Evolutionary conservation across 2,888 invertebrate genomes (phyloP).

Genomic region (Chrysodeixis includens): DNA sequence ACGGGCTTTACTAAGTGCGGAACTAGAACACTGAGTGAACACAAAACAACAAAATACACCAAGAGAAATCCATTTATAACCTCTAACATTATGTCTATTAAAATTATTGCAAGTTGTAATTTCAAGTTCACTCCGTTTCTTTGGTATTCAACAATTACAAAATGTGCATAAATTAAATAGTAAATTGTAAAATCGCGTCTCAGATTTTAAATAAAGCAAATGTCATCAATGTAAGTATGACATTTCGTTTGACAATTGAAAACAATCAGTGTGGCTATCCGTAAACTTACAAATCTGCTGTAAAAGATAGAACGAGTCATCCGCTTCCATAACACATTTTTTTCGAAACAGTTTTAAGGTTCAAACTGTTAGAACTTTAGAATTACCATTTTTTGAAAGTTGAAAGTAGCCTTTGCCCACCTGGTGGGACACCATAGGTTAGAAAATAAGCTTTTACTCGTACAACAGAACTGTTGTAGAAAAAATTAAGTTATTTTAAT

Average conservation of each 20-base stretch:
- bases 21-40: constrained; percentile 82
- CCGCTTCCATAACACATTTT: too few species aligned
- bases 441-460: too few species aligned
- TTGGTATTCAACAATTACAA: not conserved
- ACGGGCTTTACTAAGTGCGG: constrained; percentile 86
- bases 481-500: too few species aligned
- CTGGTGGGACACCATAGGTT: too few species aligned
- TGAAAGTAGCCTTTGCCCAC: too few species aligned
- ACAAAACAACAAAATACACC: constrained; percentile 82
- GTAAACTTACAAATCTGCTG: too few species aligned
- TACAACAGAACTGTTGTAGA: too few species aligned
- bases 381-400: too few species aligned
- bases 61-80: constrained; percentile 84
- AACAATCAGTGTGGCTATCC: too few species aligned
- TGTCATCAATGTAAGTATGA: not conserved
- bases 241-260: not conserved
- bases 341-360: too few species aligned
- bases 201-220: not conserved
- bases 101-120: not conserved
- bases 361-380: too few species aligned
- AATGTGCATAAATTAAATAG: not conserved
- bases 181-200: not conserved
- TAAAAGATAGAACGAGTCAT: too few species aligned
- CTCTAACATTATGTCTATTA: constrained; percentile 74
- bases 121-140: not conserved